Base-by-base conservation (phyloP, 2,797 vertebrate genomes). In the Pyrocephalus nanus region DNA sequence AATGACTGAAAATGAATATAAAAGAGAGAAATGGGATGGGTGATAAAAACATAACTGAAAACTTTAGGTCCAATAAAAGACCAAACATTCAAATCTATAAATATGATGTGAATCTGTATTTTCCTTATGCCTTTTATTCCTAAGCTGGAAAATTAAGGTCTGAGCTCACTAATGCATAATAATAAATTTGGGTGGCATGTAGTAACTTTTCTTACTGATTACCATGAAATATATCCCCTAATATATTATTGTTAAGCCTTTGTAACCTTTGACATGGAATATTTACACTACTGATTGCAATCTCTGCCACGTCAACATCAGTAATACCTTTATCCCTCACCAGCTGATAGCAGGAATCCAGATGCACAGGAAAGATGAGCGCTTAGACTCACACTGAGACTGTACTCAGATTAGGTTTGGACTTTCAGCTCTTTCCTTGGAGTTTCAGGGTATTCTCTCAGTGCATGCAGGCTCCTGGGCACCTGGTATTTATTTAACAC, bases 401-500 rank as follows among this genome's bases (percentile, higher is more conserved):
- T 36, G 17, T 65, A 19, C 12, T 36, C 61, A 69, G 62, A 50
- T 61, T 71, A 42, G 12, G 4, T 58, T 91, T 74, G 26, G n/a
- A 22, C 47, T 82, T 7, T 0, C 25, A 66, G 40, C 27, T 84
- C 62, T 65, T 81, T 55, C 65, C 53, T 76, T 0, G 0, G 53
- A 77, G 27, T 82, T 27, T 87, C 38, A 30, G 60, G 45, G 27
- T 69, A 11, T 86, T 40, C 27, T 60, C n/a, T 40, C 32, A 47
- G 6, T 25, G 34, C 16, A 2, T 0, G 1, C 53, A 60, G 82
- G 72, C 57, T 90, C 11, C 38, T 42, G 76, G 78, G 32, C 0
- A 0, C 40, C 75, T 73, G 23, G 4, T 89, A 71, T 92, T 94
- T 95, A 58, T 74, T 80, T 88, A 71, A 69, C 29, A 34, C 47